Evolutionary conservation across 2,113 vertebrate genomes (phyloP), one percentile per base, ranked within the genome.

Genomic region (Peromyscus californicus): DNA sequence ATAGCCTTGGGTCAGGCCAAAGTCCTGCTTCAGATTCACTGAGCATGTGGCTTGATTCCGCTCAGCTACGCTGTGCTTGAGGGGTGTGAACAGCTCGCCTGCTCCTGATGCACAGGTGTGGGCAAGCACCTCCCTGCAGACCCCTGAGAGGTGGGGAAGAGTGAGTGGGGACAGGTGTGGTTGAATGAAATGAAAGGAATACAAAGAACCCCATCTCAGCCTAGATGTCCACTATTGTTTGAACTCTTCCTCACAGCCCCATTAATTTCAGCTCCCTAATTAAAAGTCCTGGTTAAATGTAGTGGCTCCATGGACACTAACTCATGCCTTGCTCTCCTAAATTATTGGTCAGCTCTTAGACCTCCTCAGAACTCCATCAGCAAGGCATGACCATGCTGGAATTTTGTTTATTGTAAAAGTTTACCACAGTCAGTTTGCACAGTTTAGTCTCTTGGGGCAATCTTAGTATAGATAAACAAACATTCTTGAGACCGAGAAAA

Each of bases 1-100:
- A 89, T 78, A 97, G 51, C 65, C 94, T 72, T 95, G 94, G 13
- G 36, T 97, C 98, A 82, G 97, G 96, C 96, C 74, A 91, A 67
- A 94, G 87, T 95, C 97, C 96, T 45, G n/a, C 57, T 90, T 94
- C 74, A 80, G 74, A 95, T 61, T 94, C 96, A 85, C 51, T 31
- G 93, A 96, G 80, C 89, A 74, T 75, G 92, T 93, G 96, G 70
- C 96, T 61, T 91, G 89, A 90, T 93, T 84, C 76, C 26, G 79
- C 67, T 24, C 95, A 61, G 91, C 89, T 0, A 0, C 75, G 22
- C 67, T 78, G 80, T 67, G 95, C 78, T 69, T 95, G 83, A 92
- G 83, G 51, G 65, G 84, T 54, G 7, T 7, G 36, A 82, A 69
- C 19, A 76, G 80, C 36, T 7, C 7, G 13, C n/a, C 31, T 4